Base-by-base conservation (phyloP, 2,888 invertebrate species). In the Apodemia duryi region DNA sequence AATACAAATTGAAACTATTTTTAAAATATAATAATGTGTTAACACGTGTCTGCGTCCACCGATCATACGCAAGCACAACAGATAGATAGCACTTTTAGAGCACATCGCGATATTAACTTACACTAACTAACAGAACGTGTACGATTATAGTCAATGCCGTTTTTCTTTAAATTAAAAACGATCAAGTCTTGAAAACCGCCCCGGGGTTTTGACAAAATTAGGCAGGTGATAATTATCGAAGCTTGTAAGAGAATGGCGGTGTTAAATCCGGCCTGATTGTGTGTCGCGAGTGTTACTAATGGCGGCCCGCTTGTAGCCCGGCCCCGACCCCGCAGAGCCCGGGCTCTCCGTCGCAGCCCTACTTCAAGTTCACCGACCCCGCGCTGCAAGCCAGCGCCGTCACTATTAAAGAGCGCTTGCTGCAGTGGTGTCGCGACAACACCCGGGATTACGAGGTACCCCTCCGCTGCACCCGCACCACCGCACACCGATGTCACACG, bases 401-500 rank as follows among this genome's bases (percentile, higher is more conserved):
- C 92, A 96, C 97, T 93, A 97, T 98, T 92, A 99, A 98, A 95
- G 98, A 98, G 88, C 95, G 98, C 92, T 94, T 99, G 88, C 95
- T 99, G 93, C 95, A 96, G 92, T 99, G 99, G 99, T 97, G 97
- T 94, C 97, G 97, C 93, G 96, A 96, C 93, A 98, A 98, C 95
- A 98, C 98, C 82, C 95, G 96, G 94, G 98, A 97, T 94, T 99
- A 99, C 93, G 96, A 98, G 96, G 98, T 98, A 96, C 73, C 51
- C 70, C 74, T 69, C 67, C 73, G 69, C 70, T 66, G 65, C 72
- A 65, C 72, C 70, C 71, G 69, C 69, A 66, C 9, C 43, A 41
- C 28, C 41, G 38, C 61, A 13, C 28, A 13, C 32, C 35, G 57
- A 60, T 43, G 13, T 46, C 46, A 13, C 46, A 46, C 4, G 13